phyloP scores from a whole-genome alignment of 2,113 vertebrate species.

The Polypterus bichir region DNA sequence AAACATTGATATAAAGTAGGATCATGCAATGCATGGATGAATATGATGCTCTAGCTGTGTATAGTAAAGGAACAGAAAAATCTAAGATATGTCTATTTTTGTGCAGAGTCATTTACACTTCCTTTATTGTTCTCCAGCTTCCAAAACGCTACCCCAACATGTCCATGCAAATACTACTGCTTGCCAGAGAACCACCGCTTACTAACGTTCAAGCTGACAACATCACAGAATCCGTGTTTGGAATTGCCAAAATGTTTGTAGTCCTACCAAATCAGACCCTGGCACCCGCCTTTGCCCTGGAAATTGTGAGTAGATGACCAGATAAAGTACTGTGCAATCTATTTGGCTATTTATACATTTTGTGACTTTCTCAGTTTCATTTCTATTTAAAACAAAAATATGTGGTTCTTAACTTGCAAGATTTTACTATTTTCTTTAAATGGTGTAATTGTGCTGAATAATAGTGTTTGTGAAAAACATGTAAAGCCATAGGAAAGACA shows the following conservation, averaged over 20 bases:
- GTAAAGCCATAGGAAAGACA: not conserved
- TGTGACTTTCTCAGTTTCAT: not conserved
- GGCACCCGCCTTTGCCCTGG: constrained; percentile 22
- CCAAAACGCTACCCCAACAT: constrained; percentile 37
- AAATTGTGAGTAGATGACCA: constrained; percentile 15
- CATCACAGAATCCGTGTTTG: constrained; percentile 6
- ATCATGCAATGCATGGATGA: too few relatives aligned
- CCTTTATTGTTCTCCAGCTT: constrained; percentile 30
- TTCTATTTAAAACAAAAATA: not conserved
- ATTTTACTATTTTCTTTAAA: not conserved
- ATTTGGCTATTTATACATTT: not conserved
- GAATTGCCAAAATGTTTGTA: constrained; percentile 28
- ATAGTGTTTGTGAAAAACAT: not conserved
- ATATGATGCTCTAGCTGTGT: not conserved
- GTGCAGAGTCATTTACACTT: not conserved
- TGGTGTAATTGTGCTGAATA: not conserved
- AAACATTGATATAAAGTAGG: too few relatives aligned
- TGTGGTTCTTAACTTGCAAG: not conserved
- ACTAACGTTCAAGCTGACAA: constrained; percentile 34
- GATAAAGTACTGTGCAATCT: not conserved
- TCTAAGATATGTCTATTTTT: not conserved
- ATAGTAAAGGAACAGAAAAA: not conserved
- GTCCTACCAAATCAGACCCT: constrained; percentile 23
- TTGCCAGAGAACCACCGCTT: constrained; percentile 28
- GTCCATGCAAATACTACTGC: constrained; percentile 35